Evolutionary conservation across 2,888 invertebrate genomes (phyloP).

Genomic region (Chrysolina americana): DNA sequence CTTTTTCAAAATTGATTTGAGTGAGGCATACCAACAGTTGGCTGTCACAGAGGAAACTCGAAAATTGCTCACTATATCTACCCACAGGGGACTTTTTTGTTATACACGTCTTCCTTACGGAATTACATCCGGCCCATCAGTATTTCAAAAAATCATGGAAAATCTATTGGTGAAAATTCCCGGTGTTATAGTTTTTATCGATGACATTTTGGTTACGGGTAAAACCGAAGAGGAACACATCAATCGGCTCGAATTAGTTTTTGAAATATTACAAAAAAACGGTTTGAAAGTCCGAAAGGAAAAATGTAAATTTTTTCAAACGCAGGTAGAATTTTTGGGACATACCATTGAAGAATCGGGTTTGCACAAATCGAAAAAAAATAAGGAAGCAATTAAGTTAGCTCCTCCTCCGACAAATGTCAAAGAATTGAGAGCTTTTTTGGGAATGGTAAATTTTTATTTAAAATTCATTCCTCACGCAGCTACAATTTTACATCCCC

Average conservation of each 20-base stretch:
- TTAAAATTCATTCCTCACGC: constrained; percentile 19
- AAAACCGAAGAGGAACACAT: constrained; percentile 14
- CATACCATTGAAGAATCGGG: constrained; percentile 3
- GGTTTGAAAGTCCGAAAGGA: neutral
- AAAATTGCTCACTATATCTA: no score
- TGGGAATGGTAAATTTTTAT: constrained; percentile 16
- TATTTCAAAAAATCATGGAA: constrained; percentile 18
- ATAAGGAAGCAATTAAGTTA: constrained; percentile 1
- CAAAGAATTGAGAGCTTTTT: constrained; percentile 17
- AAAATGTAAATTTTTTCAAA: constrained; percentile 13
- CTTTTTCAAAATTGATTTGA: constrained; percentile 32
- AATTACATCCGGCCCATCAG: neutral
- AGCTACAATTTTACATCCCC: constrained; percentile 19
- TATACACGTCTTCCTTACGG: constrained; percentile 32
- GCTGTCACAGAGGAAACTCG: no score
- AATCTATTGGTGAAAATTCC: neutral
- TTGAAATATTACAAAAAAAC: constrained; percentile 7
- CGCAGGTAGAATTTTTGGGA: neutral
- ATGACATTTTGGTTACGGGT: constrained; percentile 14
- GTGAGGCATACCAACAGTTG: constrained; percentile 29
- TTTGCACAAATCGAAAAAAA: constrained; percentile 11
- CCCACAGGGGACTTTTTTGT: constrained; percentile 32
- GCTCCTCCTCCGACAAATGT: constrained; percentile 10
- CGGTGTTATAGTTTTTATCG: constrained; percentile 15
- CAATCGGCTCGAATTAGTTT: neutral